Evolutionary conservation across 2,797 vertebrate species (phyloP).

Genomic region (Acridotheres tristis): DNA sequence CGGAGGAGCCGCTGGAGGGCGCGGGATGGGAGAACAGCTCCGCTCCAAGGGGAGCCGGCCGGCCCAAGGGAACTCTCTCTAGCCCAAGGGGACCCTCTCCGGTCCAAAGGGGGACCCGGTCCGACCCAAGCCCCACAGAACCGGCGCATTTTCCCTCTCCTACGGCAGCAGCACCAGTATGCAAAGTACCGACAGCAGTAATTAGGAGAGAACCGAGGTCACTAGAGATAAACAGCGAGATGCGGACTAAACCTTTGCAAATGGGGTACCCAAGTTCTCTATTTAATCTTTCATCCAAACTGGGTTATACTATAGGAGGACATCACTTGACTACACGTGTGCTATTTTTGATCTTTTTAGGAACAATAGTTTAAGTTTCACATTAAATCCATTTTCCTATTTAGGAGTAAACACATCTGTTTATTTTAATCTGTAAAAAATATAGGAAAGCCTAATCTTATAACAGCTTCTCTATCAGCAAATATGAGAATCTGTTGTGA

Average conservation of each 20-base stretch:
- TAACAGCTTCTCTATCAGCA: neutral
- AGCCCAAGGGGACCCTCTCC: neutral
- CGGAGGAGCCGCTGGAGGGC: neutral
- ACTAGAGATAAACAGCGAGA: neutral
- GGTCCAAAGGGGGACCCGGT: no score
- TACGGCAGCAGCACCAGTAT: fast-evolving
- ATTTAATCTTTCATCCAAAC: neutral
- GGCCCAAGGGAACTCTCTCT: neutral
- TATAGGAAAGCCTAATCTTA: neutral
- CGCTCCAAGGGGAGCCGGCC: no score
- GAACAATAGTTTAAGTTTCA: neutral
- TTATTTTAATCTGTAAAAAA: neutral
- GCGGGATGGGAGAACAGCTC: neutral
- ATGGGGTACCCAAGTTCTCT: neutral
- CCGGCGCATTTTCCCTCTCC: neutral
- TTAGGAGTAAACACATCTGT: neutral
- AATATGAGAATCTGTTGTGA: neutral
- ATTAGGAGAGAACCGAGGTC: neutral
- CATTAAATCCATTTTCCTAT: neutral
- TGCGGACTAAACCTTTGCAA: neutral
- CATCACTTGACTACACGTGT: neutral
- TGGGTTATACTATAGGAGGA: neutral
- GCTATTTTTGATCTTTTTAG: neutral
- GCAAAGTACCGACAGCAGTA: fast-evolving
- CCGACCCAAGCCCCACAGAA: neutral